phyloP scores from a whole-genome alignment of 2,888 invertebrate species.

The Xestia rhomboidea region DNA sequence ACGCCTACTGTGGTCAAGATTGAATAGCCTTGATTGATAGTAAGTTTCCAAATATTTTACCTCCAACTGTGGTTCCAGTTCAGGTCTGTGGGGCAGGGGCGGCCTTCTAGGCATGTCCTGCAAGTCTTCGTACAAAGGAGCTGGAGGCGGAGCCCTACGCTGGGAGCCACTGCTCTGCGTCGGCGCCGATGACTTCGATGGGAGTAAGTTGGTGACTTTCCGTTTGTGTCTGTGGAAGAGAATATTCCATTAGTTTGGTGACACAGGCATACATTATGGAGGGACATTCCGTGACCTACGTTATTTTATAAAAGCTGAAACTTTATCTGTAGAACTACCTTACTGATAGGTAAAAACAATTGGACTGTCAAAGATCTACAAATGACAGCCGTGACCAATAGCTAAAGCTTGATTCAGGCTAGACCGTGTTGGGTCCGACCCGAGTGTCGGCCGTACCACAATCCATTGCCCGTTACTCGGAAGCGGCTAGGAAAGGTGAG shows the following conservation, averaged over 20 bases:
- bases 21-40: too few species aligned
- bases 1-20: too few species aligned
- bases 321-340: background rate
- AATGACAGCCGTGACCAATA: too few species aligned
- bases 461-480: too few species aligned
- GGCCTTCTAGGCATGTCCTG: slow-evolving; percentile 92
- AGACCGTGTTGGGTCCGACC: too few species aligned
- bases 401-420: too few species aligned
- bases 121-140: slow-evolving; percentile 95
- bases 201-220: slow-evolving; percentile 96
- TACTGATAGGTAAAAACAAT: background rate
- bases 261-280: too few species aligned
- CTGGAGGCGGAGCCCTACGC: slow-evolving; percentile 88
- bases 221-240: slow-evolving; percentile 95
- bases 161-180: slow-evolving; percentile 87
- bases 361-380: too few species aligned
- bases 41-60: slow-evolving; percentile 70
- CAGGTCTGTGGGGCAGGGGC: slow-evolving; percentile 86
- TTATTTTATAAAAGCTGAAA: background rate
- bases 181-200: slow-evolving; percentile 94
- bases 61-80: slow-evolving; percentile 88
- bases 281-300: too few species aligned
- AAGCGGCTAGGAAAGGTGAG: too few species aligned
- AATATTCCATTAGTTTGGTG: background rate
- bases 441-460: too few species aligned